A percentile compares a stretch with the other conserved stretches of the same genome.
These are phyloP conservation scores for Trilocha varians DNA, from an alignment of 2,888 invertebrate genomes.

Conservation along the genomic window DNA sequence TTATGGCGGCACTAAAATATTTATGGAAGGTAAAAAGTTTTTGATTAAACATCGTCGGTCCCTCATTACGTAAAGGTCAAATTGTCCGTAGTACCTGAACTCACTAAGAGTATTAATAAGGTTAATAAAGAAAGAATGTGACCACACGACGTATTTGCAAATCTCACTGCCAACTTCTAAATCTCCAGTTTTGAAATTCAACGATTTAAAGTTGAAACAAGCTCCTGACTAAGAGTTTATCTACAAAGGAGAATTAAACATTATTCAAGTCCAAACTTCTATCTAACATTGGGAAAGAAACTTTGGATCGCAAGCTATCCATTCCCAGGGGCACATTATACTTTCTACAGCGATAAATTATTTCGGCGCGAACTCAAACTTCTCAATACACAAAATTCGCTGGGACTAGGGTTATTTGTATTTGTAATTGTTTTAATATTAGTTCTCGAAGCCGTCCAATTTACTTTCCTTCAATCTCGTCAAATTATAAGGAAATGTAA, in stretches of 20 bases:
- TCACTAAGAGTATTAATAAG: background rate
- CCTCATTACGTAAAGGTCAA: background rate
- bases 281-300: constrained; percentile 8
- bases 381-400: constrained; percentile 4
- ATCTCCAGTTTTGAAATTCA: background rate
- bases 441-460: background rate
- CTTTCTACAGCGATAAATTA: constrained; percentile 7
- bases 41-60: background rate
- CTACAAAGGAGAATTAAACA: constrained; percentile 6
- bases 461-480: constrained; percentile 17
- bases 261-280: constrained; percentile 8
- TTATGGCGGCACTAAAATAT: background rate
- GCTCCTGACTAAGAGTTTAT: constrained; percentile 4
- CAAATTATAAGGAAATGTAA: constrained; percentile 28
- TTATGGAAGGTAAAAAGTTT: background rate
- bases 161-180: background rate
- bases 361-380: constrained; percentile 2
- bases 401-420: constrained; percentile 13
- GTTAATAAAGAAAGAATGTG: background rate
- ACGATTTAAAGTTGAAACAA: constrained; percentile 3
- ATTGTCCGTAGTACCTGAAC: background rate
- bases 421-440: constrained; percentile 22
- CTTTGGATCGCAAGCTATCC: constrained; percentile 2
- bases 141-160: background rate
- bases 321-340: constrained; percentile 2